Evolutionary conservation across 2,113 vertebrate species (phyloP).

Genomic region (Peromyscus californicus): DNA sequence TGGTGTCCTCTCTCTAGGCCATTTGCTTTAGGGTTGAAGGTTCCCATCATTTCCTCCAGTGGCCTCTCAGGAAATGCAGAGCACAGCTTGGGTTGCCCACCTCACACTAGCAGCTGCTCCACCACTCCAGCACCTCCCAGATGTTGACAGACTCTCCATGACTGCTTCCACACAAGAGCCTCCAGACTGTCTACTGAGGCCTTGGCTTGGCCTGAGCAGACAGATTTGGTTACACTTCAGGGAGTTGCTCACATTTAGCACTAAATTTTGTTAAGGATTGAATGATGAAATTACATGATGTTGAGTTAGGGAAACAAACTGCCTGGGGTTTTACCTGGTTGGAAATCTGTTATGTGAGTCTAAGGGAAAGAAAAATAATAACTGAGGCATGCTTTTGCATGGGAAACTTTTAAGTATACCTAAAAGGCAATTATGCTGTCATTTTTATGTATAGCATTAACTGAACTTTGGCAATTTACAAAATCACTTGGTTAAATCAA

Average conservation of each 20-base stretch:
- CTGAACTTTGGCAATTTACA: constrained; percentile 2
- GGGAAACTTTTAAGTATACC: neutral
- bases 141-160: constrained; percentile 68
- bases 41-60: neutral
- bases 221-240: constrained; percentile 73
- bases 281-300: constrained; percentile 58
- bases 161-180: constrained; percentile 65
- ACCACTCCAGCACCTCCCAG: constrained; percentile 65
- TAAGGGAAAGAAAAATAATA: neutral
- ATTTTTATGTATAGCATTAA: constrained; percentile 26
- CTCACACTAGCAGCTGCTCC: constrained; percentile 63
- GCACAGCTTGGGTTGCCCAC: constrained; percentile 63
- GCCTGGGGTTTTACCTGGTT: constrained; percentile 51
- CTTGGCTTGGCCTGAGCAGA: constrained; percentile 77
- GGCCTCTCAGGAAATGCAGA: constrained; percentile 7
- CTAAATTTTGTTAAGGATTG: constrained; percentile 76
- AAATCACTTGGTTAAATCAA: constrained; percentile 23
- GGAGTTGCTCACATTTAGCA: constrained; percentile 76
- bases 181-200: constrained; percentile 74
- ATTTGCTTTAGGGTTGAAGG: neutral
- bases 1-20: neutral
- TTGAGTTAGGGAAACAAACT: constrained; percentile 61
- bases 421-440: constrained; percentile 34
- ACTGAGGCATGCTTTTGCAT: neutral
- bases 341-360: constrained; percentile 17